These are phyloP conservation scores for Drosophila pseudoananassae DNA, from an alignment of 1,140 invertebrate genomes.

Conservation along the genomic window DNA sequence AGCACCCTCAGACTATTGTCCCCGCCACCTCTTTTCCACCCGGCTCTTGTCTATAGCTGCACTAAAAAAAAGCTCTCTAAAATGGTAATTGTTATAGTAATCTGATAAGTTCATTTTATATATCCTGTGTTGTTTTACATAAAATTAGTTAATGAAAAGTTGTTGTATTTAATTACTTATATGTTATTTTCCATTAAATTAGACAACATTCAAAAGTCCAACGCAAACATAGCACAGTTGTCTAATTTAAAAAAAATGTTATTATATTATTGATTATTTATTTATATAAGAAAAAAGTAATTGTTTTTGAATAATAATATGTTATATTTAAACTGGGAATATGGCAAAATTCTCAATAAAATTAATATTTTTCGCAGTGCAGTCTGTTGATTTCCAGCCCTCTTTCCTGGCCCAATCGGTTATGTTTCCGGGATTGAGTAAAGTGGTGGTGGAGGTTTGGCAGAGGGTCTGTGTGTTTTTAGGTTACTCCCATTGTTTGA, in stretches of 20 bases:
- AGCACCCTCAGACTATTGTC: slow-evolving; percentile 50
- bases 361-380: not conserved
- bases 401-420: not conserved
- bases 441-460: not conserved
- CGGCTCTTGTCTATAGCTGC: slow-evolving; percentile 8
- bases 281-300: too few species aligned
- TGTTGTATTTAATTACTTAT: too few species aligned
- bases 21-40: slow-evolving; percentile 51
- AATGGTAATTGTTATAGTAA: too few species aligned
- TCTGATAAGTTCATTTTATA: not conserved
- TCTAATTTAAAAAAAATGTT: too few species aligned
- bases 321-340: too few species aligned
- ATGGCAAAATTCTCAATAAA: too few species aligned
- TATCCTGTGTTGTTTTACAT: not conserved
- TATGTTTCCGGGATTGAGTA: slow-evolving; percentile 5
- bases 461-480: slow-evolving; percentile 30
- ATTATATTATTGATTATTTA: too few species aligned
- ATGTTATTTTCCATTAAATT: too few species aligned
- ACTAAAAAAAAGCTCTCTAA: slow-evolving; percentile 1
- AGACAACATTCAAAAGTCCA: too few species aligned
- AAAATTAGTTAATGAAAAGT: too few species aligned
- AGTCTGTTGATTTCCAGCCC: not conserved
- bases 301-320: too few species aligned
- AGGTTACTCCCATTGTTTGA: slow-evolving; percentile 66
- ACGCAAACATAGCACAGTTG: too few species aligned